Evolutionary conservation across 23 tunicate genomes (phyloP), one percentile per base, ranked within the genome.

Genomic region (Styela clava): DNA sequence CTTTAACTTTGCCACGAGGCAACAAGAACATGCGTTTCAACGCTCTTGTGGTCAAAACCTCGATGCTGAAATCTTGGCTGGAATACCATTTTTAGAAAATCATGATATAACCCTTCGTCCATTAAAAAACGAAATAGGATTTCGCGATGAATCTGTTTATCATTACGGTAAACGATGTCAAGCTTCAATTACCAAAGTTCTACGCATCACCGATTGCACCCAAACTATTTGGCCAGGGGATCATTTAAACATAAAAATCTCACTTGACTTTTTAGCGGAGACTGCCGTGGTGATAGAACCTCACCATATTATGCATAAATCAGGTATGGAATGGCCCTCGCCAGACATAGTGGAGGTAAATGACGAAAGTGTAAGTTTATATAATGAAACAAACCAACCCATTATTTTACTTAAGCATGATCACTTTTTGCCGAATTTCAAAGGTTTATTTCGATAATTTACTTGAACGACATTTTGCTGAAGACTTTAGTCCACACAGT

Each of bases 221-320:
- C 30, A 24, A 27, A 64, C 69, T 64, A 5, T 64, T 26, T 64
- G 69, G 69, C 69, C 69, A 3, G 69, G 69, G 5, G 69, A 64
- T 3, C 18, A 64, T 26, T 7, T 64, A 27, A 19, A 64, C 9
- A 3, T 64, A 16, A 64, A 7, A 24, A 16, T 64, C 18, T 19
- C 69, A 24, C 9, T 3, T 64, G 30, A 24, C 9, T 64, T 64
- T 64, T 26, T n/a, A n/a, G 31, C 18, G 29, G 69, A 64, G 5
- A 3, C 69, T 26, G 29, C 18, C 7, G 29, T 24, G 5, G 69
- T 26, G 5, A 27, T 64, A 3, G 69, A 64, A 19, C 18, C 69
- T 3, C 29, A 27, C n/a, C n/a, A n/a, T n/a, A n/a, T n/a, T n/a
- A n/a, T n/a, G n/a, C n/a, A n/a, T n/a, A n/a, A n/a, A n/a, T n/a